Evolutionary conservation across 1,140 invertebrate genomes (phyloP).

Genomic region (Frieseomelitta varia): DNA sequence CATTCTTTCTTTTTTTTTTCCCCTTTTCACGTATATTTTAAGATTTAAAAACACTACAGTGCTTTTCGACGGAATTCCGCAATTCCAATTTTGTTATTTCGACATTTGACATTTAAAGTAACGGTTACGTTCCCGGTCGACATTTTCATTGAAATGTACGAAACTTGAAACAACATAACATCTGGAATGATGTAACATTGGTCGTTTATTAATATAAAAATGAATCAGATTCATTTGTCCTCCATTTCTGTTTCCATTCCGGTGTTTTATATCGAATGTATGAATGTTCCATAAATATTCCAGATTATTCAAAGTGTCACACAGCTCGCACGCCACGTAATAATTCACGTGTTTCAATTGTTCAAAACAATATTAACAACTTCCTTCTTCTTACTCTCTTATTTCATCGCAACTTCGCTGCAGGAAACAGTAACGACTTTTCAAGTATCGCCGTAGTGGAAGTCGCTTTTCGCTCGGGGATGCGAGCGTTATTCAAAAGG

Average conservation of each 20-base stretch:
- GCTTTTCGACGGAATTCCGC: too few relatives aligned
- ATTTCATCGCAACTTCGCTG: background rate
- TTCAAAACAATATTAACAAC: background rate
- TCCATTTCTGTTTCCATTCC: background rate
- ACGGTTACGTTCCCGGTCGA: background rate
- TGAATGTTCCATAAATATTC: background rate
- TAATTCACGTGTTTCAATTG: background rate
- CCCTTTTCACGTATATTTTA: too few relatives aligned
- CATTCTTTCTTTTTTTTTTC: background rate
- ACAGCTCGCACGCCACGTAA: too few relatives aligned
- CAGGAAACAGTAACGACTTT: slow-evolving; percentile 14
- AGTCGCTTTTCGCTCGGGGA: background rate
- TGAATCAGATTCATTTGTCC: background rate
- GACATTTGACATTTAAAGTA: background rate
- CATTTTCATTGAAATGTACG: background rate
- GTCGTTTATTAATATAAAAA: background rate
- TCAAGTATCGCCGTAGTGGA: slow-evolving; percentile 7
- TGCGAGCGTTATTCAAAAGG: background rate
- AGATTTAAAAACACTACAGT: background rate
- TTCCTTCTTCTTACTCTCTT: background rate
- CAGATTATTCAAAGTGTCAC: background rate
- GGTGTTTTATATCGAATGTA: background rate
- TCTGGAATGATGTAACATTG: background rate
- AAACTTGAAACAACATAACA: background rate
- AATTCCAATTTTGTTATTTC: background rate